Percentiles rank a stretch among this genome's conserved stretches.
These are phyloP conservation scores for Silvanus unidentatus DNA, from an alignment of 2,888 invertebrate genomes.

Conservation along the genomic window DNA sequence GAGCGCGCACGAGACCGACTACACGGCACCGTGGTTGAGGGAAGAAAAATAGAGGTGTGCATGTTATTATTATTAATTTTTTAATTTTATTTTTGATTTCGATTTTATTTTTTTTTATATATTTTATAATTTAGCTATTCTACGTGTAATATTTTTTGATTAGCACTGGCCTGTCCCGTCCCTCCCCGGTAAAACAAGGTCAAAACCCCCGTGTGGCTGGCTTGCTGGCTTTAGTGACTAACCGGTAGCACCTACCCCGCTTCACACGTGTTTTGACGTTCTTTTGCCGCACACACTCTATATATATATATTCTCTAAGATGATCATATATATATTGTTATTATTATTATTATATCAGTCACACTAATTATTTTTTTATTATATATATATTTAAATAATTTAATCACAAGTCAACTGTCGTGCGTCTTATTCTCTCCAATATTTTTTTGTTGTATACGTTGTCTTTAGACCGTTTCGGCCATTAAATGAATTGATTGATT, in stretches of 20 bases:
- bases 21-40: conserved; percentile 99
- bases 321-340: not conserved
- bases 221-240: conserved; percentile 49
- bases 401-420: conserved; percentile 28
- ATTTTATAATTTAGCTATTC: conserved; percentile 17
- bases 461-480: conserved; percentile 59
- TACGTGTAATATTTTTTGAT: conserved; percentile 30
- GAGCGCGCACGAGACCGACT: conserved; percentile 99
- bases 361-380: conserved; percentile 3
- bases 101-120: conserved; percentile 17
- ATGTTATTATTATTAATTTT: conserved; percentile 53
- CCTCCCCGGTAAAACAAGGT: conserved; percentile 49
- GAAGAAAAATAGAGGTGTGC: conserved; percentile 99
- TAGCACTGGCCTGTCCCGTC: conserved; percentile 53
- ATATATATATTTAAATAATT: conserved; percentile 10
- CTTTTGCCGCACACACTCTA: conserved; percentile 47
- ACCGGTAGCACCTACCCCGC: conserved; percentile 45
- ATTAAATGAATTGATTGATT: conserved; percentile 47
- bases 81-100: conserved; percentile 31
- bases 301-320: not conserved
- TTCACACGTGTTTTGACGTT: conserved; percentile 50
- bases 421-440: conserved; percentile 36
- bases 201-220: conserved; percentile 49
- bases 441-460: conserved; percentile 40
- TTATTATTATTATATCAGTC: conserved; percentile 6